Conservation (phyloP, 2,888 invertebrate genomes). For the Latheticus oryzae region DNA sequence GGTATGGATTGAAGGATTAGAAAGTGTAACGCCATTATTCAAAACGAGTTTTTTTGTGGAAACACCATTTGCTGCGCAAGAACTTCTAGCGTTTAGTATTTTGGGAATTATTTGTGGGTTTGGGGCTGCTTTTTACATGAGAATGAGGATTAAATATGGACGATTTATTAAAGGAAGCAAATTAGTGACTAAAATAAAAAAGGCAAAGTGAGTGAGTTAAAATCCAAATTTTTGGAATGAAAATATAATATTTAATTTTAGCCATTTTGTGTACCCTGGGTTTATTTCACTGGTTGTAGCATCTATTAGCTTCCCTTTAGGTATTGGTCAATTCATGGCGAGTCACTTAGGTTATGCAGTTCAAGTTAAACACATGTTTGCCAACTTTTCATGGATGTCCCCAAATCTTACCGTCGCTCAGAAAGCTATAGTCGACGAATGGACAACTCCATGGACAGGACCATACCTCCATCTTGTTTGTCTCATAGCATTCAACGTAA, state of each 20-base stretch:
- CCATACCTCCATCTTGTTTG: constrained; percentile 87
- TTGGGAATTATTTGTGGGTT: constrained; percentile 91
- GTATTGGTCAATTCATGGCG: constrained; percentile 76
- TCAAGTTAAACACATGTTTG: constrained; percentile 83
- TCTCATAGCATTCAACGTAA: constrained; percentile 88
- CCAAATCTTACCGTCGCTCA: constrained; percentile 84
- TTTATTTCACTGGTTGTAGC: constrained; percentile 84
- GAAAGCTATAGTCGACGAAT: constrained; percentile 84
- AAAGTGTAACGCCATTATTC: constrained; percentile 93
- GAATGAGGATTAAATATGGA: constrained; percentile 77
- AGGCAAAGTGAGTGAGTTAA: constrained; percentile 85
- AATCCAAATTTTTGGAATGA: no score
- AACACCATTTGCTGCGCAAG: constrained; percentile 95
- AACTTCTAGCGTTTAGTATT: constrained; percentile 90
- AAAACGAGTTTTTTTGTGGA: constrained; percentile 90
- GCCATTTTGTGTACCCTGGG: constrained; percentile 87
- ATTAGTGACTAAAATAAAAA: constrained; percentile 77
- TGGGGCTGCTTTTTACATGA: constrained; percentile 88
- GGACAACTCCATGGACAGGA: constrained; percentile 86
- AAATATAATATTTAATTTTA: constrained; percentile 28
- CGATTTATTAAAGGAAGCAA: constrained; percentile 48
- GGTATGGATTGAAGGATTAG: constrained; percentile 92
- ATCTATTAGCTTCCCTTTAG: constrained; percentile 86
- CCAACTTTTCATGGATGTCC: constrained; percentile 96
- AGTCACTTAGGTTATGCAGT: constrained; percentile 65